Conservation (phyloP, 53 echinoderm and acorn worm species). For the Patiria pectinifera region DNA sequence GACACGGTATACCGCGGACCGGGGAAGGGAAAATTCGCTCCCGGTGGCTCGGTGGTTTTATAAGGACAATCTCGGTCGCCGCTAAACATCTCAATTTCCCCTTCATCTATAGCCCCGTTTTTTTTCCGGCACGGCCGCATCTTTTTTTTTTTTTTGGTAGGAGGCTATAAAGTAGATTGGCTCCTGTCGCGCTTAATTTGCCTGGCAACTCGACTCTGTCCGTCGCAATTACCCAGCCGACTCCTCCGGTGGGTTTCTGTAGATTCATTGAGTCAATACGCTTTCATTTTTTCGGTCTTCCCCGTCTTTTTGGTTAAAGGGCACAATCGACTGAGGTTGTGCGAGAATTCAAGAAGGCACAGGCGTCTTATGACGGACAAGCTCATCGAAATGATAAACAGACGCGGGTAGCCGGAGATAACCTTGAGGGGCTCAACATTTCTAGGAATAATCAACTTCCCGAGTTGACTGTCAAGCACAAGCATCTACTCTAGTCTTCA, state of each 20-base stretch:
- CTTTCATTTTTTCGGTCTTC: not conserved
- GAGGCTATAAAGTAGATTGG: not conserved
- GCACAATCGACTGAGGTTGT: too few species aligned
- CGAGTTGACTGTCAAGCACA: too few species aligned
- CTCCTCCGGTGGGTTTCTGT: not conserved
- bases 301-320: not conserved
- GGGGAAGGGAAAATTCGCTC: not conserved
- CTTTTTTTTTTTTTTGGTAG: not conserved
- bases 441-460: too few species aligned
- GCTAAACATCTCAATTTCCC: not conserved
- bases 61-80: not conserved
- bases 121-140: not conserved
- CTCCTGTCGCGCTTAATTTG: constrained; percentile 19
- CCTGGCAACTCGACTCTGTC: constrained; percentile 9
- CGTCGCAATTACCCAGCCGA: constrained; percentile 9
- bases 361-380: too few species aligned
- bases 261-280: not conserved
- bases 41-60: not conserved
- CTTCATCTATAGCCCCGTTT: not conserved
- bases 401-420: too few species aligned
- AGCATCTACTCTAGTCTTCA: too few species aligned
- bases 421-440: not conserved
- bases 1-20: not conserved
- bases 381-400: too few species aligned
- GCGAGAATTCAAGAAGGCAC: too few species aligned